Evolutionary conservation across 2,113 vertebrate genomes (phyloP).

Genomic region (Tetrax tetrax): DNA sequence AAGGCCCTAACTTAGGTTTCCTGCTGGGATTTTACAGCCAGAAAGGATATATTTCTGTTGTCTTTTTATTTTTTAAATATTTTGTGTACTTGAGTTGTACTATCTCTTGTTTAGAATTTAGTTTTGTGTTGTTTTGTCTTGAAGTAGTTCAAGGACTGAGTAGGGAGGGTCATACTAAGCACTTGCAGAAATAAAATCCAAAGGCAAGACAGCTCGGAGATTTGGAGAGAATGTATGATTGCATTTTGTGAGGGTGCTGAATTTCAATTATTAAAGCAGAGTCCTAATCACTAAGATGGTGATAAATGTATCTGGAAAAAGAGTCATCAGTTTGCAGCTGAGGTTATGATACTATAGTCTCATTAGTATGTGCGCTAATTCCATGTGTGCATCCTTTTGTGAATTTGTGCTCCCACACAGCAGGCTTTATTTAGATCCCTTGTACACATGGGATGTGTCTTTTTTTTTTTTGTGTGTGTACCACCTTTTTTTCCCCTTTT

Average conservation of each 20-base stretch:
- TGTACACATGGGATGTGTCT: neutral
- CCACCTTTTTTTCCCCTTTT: neutral
- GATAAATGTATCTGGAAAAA: neutral
- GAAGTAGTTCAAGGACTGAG: neutral
- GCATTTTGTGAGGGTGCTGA: neutral
- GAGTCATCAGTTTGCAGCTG: neutral
- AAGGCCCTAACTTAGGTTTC: neutral
- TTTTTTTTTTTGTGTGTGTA: neutral
- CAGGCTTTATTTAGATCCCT: neutral
- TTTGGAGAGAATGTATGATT: neutral
- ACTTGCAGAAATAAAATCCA: neutral
- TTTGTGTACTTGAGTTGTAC: neutral
- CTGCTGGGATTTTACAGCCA: neutral
- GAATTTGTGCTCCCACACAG: neutral
- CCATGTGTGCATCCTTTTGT: neutral
- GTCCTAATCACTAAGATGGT: neutral
- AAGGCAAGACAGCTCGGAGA: neutral
- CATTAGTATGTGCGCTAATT: neutral
- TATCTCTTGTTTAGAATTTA: conserved; percentile 6
- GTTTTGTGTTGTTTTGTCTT: conserved; percentile 19
- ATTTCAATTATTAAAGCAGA: neutral
- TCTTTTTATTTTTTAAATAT: conserved; percentile 5
- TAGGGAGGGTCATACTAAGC: neutral
- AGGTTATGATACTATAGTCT: neutral
- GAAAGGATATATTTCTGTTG: neutral